Evolutionary conservation across 2,797 vertebrate species (phyloP).

Genomic region (Phataginus tricuspis): DNA sequence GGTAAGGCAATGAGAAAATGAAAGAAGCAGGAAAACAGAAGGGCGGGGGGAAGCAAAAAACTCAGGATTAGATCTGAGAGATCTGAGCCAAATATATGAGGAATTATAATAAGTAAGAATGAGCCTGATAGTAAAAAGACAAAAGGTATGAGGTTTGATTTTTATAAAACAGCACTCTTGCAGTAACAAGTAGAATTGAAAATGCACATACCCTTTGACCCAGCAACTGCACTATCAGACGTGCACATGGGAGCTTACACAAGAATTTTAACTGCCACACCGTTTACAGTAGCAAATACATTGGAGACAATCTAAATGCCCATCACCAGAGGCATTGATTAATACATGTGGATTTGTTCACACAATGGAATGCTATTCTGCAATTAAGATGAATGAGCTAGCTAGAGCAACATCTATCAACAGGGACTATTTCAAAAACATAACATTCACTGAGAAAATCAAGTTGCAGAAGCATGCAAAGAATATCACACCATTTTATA

Average conservation of each 20-base stretch:
- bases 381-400: conserved; percentile 50
- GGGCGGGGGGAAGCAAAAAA: background rate
- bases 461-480: conserved; percentile 5
- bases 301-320: background rate
- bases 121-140: background rate
- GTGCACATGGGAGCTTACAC: background rate
- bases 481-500: background rate
- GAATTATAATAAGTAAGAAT: background rate
- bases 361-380: conserved; percentile 18
- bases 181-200: background rate
- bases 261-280: conserved; percentile 50
- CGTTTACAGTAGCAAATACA: background rate
- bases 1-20: background rate
- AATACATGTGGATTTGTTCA: background rate
- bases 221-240: background rate
- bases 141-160: background rate
- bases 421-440: background rate
- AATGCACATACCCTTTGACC: background rate
- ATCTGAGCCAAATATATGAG: background rate
- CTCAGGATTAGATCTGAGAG: background rate
- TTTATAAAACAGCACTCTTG: background rate
- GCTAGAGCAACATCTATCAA: background rate
- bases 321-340: background rate
- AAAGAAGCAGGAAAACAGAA: background rate
- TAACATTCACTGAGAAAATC: background rate